Evolutionary conservation across 2,797 vertebrate species (phyloP).

Genomic region (Pipistrellus kuhlii): DNA sequence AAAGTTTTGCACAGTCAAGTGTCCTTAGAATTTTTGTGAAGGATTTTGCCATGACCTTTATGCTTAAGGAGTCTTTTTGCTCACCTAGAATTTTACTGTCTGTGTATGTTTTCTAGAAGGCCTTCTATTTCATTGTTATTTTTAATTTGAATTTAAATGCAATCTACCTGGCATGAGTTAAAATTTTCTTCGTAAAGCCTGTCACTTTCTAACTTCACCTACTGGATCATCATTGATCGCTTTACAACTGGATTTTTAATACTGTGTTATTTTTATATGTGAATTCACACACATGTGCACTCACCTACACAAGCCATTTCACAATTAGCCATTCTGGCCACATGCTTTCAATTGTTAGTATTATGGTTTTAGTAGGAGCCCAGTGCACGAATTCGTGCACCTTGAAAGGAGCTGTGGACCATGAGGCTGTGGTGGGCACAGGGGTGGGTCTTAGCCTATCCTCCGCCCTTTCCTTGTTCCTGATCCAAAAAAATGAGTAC

Average conservation of each 20-base stretch:
- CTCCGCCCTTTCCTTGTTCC: fast-evolving
- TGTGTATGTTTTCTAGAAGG: background rate
- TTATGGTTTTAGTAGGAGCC: background rate
- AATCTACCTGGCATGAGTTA: background rate
- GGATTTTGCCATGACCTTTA: background rate
- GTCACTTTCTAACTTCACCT: background rate
- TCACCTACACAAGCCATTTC: background rate
- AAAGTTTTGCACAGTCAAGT: background rate
- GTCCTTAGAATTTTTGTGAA: background rate
- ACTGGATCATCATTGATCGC: background rate
- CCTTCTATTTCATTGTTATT: background rate
- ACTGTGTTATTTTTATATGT: background rate
- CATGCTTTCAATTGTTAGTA: background rate
- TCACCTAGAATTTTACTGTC: background rate
- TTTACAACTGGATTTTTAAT: background rate
- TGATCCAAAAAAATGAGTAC: background rate
- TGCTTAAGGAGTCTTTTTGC: background rate
- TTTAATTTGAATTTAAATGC: slow-evolving; percentile 9
- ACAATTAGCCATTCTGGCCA: background rate
- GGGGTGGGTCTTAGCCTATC: no score
- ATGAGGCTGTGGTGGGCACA: no score
- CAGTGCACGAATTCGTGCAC: no score
- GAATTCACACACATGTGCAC: background rate
- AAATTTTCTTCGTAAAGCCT: background rate
- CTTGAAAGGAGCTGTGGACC: no score